Conservation (phyloP, 2,113 vertebrate species). For the Takifugu flavidus region DNA sequence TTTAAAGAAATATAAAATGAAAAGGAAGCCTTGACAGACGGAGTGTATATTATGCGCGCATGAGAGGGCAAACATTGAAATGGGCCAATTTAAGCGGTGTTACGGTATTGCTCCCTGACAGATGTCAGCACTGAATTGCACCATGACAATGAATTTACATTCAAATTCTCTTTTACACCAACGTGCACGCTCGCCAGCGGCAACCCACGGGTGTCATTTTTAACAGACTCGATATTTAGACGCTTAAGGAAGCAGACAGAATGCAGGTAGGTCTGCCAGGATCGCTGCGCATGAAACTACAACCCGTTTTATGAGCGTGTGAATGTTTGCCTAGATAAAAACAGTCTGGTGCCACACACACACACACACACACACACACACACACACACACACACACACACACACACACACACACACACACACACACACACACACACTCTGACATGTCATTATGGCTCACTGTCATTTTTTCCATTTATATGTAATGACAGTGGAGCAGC, state of each 20-base stretch:
- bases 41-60: neutral
- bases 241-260: neutral
- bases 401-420: too few relatives aligned
- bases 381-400: too few relatives aligned
- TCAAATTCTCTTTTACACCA: constrained; percentile 18
- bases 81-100: constrained; percentile 6
- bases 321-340: constrained; percentile 6
- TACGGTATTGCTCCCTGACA: constrained; percentile 1
- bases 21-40: neutral
- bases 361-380: too few relatives aligned
- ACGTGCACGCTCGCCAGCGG: neutral
- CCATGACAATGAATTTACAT: constrained; percentile 34
- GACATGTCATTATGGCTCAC: neutral
- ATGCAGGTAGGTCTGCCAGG: neutral
- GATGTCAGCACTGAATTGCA: constrained; percentile 30
- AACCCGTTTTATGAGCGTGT: neutral
- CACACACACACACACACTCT: neutral
- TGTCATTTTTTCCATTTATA: constrained; percentile 3
- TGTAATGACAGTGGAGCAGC: neutral
- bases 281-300: neutral
- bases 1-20: too few relatives aligned
- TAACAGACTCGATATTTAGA: constrained; percentile 8
- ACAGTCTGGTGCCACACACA: neutral
- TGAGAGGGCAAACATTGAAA: constrained; percentile 3
- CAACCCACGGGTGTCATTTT: neutral